A percentile compares a stretch with the other conserved stretches of the same genome.
These are phyloP conservation scores for Hydractinia echinata DNA, from an alignment of 30 jellyfish, hydroid and myxozoan species.

Conservation along the genomic window DNA sequence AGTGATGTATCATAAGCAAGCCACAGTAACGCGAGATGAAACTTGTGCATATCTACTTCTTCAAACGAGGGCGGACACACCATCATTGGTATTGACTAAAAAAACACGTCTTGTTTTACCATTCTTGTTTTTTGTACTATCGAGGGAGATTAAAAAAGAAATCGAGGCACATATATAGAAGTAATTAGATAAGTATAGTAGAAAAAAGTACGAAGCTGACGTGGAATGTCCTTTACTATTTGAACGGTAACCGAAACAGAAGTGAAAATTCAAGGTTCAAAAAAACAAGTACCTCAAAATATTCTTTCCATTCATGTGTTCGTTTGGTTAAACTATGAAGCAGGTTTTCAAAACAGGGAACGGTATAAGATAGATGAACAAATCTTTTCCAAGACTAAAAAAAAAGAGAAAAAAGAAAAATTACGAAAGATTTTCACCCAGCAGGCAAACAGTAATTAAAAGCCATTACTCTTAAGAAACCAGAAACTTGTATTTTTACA, in stretches of 20 bases:
- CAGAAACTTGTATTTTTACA: too few relatives aligned
- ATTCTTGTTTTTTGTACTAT: too few relatives aligned
- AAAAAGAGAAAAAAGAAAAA: background rate
- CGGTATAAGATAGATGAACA: background rate
- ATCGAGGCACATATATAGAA: too few relatives aligned
- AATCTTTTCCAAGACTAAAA: constrained; percentile 33
- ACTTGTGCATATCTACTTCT: constrained; percentile 21
- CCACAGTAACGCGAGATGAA: constrained; percentile 57
- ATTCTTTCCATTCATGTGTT: constrained; percentile 56
- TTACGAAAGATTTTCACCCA: background rate
- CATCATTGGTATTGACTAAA: constrained; percentile 40
- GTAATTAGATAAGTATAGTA: too few relatives aligned
- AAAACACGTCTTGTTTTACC: too few relatives aligned
- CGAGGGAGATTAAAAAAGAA: too few relatives aligned
- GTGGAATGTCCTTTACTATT: too few relatives aligned
- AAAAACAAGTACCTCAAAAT: constrained; percentile 39
- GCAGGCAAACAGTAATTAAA: too few relatives aligned
- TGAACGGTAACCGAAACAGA: background rate
- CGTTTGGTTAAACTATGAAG: constrained; percentile 24
- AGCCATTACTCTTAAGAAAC: too few relatives aligned
- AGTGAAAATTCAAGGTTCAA: background rate
- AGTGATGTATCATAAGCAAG: constrained; percentile 38
- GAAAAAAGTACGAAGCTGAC: too few relatives aligned
- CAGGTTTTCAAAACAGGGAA: constrained; percentile 27
- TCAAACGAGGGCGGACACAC: constrained; percentile 40